A percentile compares a stretch with the other conserved stretches of the same genome.
phyloP scores from a whole-genome alignment of 2,797 vertebrate species.

The Agapornis canus region DNA sequence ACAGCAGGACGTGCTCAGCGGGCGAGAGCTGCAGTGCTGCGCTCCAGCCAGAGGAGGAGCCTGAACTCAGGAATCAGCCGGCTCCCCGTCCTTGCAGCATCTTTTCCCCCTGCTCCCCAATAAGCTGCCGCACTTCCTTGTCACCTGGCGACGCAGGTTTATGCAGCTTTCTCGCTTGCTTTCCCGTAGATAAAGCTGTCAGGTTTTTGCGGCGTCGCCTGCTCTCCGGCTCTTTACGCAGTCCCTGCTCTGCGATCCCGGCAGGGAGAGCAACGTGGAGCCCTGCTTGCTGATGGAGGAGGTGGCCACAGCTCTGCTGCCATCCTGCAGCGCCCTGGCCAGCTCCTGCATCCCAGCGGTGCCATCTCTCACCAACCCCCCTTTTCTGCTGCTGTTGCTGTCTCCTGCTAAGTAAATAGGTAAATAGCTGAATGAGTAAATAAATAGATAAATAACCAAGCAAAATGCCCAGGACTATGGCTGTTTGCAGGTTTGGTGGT shows the following conservation, averaged over 20 bases:
- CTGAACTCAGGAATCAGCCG: background rate
- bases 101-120: background rate
- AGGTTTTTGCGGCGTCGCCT: background rate
- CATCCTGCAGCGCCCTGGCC: background rate
- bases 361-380: background rate
- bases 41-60: constrained; percentile 57
- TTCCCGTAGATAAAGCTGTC: background rate
- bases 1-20: constrained; percentile 46
- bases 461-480: background rate
- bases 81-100: constrained; percentile 44
- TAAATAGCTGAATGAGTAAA: background rate
- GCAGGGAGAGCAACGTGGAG: background rate
- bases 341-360: background rate
- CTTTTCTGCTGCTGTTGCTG: background rate
- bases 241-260: background rate
- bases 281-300: background rate
- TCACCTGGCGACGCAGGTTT: constrained; percentile 11
- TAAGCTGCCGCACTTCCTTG: constrained; percentile 4
- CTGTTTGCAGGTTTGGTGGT: background rate
- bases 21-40: constrained; percentile 47
- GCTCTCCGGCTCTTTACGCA: background rate
- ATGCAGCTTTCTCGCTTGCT: background rate
- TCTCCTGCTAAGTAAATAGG: background rate
- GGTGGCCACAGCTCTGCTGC: background rate
- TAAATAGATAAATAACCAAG: background rate